These are phyloP conservation scores for Papilio aristodemus DNA, from an alignment of 1,140 invertebrate species.

Conservation along the genomic window DNA sequence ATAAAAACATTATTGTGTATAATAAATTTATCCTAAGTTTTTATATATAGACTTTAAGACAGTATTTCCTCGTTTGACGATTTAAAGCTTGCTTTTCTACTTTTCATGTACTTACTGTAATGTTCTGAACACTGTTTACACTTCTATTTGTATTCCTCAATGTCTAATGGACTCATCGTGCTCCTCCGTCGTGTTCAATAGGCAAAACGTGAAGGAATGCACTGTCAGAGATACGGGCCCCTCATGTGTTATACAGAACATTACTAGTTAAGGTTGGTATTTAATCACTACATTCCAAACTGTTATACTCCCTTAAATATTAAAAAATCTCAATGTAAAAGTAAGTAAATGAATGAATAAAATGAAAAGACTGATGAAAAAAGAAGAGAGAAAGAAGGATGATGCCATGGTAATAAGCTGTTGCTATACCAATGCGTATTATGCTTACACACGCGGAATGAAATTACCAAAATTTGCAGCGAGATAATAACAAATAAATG, in stretches of 20 bases:
- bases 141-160: not conserved
- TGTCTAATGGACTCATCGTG: not conserved
- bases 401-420: too few relatives aligned
- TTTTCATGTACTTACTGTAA: too few relatives aligned
- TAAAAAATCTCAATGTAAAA: not conserved
- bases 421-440: too few relatives aligned
- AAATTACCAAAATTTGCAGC: not conserved
- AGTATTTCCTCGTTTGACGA: too few relatives aligned
- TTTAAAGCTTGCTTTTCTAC: too few relatives aligned
- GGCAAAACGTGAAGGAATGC: not conserved
- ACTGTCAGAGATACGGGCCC: conserved; percentile 3
- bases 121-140: not conserved
- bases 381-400: too few relatives aligned
- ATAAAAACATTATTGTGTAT: too few relatives aligned
- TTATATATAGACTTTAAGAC: too few relatives aligned
- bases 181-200: not conserved
- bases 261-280: not conserved
- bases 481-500: not conserved
- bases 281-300: not conserved
- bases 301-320: not conserved
- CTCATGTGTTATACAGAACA: not conserved
- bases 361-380: too few relatives aligned
- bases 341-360: too few relatives aligned
- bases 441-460: too few relatives aligned
- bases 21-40: too few relatives aligned